Base-by-base conservation (phyloP, 2,113 vertebrate genomes). In the Vombatus ursinus region DNA sequence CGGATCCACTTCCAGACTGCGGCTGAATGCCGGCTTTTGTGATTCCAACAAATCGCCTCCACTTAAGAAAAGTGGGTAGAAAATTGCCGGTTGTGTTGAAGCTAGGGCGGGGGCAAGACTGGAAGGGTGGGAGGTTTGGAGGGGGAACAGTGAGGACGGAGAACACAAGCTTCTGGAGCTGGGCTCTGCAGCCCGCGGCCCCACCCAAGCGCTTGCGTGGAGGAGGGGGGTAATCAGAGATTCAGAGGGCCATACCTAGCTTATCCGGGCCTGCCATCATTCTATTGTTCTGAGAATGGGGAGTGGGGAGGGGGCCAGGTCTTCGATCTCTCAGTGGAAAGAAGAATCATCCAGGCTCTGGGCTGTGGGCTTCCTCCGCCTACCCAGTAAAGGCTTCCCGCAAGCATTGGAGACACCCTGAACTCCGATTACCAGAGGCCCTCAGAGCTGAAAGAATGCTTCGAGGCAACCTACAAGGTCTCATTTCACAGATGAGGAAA, bases 1-100 rank as follows among this genome's bases (percentile, higher is more conserved):
- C 49, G 14, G 14, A 16, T 50, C 16, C 90, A n/a, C 19, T 84
- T 22, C 14, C 16, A 3, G 19, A 6, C 92, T 47, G 93, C 94
- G 95, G 97, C 94, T 96, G 95, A 97, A 95, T 98, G 96, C 97
- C 92, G 97, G 94, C 98, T 98, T 98, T 98, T 98, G 98, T 98
- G 97, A 97, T 97, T 98, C 93, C 98, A 97, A 96, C 96, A 98
- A 98, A 98, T 98, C 96, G 91, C 98, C 95, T 52, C 96, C 98
- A 98, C 97, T 98, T 98, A 98, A 98, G 97, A 96, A 96, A 98
- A 98, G 97, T 98, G 97, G 96, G 96, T 95, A 97, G 97, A 97
- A 98, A 98, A 98, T 98, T 98, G 95, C 96, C 96, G 98, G 98
- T 98, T 98, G 97, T 97, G 93, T 98, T 94, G 96, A 97, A 97